These are phyloP conservation scores for Microplitis deprimator DNA, from an alignment of 2,888 invertebrate species.

Conservation along the genomic window DNA sequence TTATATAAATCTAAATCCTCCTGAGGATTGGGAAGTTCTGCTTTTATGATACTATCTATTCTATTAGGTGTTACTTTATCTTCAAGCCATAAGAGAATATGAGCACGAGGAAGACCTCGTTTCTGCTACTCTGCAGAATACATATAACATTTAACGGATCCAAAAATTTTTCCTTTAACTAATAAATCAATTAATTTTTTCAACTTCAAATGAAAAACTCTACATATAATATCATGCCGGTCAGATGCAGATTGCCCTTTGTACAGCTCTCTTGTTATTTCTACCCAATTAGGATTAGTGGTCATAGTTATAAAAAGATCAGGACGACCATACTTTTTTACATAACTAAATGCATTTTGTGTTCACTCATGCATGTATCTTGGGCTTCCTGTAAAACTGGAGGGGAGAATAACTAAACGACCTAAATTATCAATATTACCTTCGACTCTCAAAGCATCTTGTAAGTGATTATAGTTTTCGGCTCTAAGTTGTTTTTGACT, in stretches of 20 bases:
- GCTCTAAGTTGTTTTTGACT: no score
- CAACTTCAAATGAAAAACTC: not conserved
- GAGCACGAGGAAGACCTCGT: no score
- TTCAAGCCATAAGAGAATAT: no score
- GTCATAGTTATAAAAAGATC: not conserved
- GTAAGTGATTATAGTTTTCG: not conserved
- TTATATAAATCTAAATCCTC: slow-evolving; percentile 55
- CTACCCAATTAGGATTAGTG: not conserved
- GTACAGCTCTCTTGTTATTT: not conserved
- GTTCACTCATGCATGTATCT: slow-evolving; percentile 64
- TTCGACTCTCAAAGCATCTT: slow-evolving; percentile 55
- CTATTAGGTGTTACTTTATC: not conserved
- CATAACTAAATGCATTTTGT: slow-evolving; percentile 57
- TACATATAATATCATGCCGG: not conserved
- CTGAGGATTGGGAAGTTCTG: slow-evolving; percentile 63
- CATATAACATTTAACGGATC: not conserved
- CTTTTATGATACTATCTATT: slow-evolving; percentile 61
- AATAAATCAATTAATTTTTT: not conserved
- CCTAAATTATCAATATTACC: slow-evolving; percentile 53
- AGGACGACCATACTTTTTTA: slow-evolving; percentile 29
- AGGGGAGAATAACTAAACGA: slow-evolving; percentile 57
- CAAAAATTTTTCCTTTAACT: not conserved
- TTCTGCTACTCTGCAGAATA: not conserved
- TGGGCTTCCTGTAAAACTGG: slow-evolving; percentile 58
- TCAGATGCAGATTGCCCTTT: not conserved